Base-by-base conservation (phyloP, 1,140 invertebrate genomes). In the Drosophila nigromelanica region DNA sequence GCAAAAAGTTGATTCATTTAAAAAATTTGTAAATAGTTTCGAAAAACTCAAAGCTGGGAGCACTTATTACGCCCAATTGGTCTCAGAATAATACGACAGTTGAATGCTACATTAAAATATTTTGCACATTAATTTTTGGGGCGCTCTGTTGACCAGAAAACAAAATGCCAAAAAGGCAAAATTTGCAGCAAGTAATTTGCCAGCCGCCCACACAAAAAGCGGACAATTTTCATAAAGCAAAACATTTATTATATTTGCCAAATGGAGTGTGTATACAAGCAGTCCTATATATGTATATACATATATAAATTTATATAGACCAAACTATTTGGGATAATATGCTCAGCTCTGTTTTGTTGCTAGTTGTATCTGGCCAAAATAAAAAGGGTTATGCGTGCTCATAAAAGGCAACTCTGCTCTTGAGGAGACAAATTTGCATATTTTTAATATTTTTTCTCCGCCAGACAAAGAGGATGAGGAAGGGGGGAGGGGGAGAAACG, bases 201-300 rank as follows among this genome's bases (percentile, higher is more conserved):
- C 35, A 54, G 47, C 67, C 47, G 73, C 80, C 76, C 71, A 77
- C 81, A 75, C 73, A 72, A 43, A 60, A 47, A 58, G 45, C 33
- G 45, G 70, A 69, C 58, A 70, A 71, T 71, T 70, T 75, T 71
- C 67, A 75, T 75, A 71, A 75, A 73, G 71, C 59, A 75, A 89
- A 86, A 87, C 80, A 82, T 87, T 87, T 87, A 79, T 87, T 89
- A 82, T 87, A 89, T 87, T 86, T 82, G 72, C 52, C 78, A 87
- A 87, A 87, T 87, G 78, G 83, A 87, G 63, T 79, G 82, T 78
- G 59, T 61, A 58, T 30, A 58, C 42, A 54, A 45, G 35, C 47
- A 14, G 11, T 60, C 56, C 21, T 30, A 54, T 45, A 51, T 47
- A 24, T 15, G 10, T 33, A 33, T 51, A 11, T 18, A 35, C 35